These are phyloP conservation scores for Aspidiotus rigidus DNA, from an alignment of 2,888 invertebrate species.

Conservation along the genomic window DNA sequence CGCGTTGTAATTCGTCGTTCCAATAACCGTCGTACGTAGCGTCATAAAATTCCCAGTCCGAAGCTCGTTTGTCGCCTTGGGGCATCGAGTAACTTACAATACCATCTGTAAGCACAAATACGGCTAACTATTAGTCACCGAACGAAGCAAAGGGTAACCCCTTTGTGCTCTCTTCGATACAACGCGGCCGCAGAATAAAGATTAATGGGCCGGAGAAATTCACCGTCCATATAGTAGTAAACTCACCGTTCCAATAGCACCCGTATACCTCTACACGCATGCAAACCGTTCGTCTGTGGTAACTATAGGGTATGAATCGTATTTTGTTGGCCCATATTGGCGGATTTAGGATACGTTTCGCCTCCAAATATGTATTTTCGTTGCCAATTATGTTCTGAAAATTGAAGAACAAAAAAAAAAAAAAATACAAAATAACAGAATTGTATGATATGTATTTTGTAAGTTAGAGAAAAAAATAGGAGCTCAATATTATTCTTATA, in stretches of 20 bases:
- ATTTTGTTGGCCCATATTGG: conserved; percentile 78
- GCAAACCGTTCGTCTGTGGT: conserved; percentile 74
- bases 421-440: conserved; percentile 11
- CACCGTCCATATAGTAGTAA: too few species aligned
- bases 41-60: conserved; percentile 73
- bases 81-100: conserved; percentile 79
- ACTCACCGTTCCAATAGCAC: conserved; percentile 66
- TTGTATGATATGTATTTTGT: neutral
- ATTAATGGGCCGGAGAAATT: too few species aligned
- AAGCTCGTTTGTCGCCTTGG: conserved; percentile 72
- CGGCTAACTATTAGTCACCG: too few species aligned
- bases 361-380: conserved; percentile 74
- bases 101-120: conserved; percentile 53
- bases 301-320: conserved; percentile 75
- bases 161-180: too few species aligned
- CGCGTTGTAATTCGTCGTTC: conserved; percentile 63
- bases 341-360: conserved; percentile 65
- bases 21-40: conserved; percentile 76
- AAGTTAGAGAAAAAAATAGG: too few species aligned
- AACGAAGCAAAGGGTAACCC: too few species aligned
- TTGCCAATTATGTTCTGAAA: conserved; percentile 71
- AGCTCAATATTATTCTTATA: too few species aligned
- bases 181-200: too few species aligned
- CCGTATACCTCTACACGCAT: conserved; percentile 86
- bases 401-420: conserved; percentile 13